A percentile compares a stretch with the other conserved stretches of the same genome.
Conservation (phyloP, 2,113 vertebrate species). For the Piprites chloris region DNA sequence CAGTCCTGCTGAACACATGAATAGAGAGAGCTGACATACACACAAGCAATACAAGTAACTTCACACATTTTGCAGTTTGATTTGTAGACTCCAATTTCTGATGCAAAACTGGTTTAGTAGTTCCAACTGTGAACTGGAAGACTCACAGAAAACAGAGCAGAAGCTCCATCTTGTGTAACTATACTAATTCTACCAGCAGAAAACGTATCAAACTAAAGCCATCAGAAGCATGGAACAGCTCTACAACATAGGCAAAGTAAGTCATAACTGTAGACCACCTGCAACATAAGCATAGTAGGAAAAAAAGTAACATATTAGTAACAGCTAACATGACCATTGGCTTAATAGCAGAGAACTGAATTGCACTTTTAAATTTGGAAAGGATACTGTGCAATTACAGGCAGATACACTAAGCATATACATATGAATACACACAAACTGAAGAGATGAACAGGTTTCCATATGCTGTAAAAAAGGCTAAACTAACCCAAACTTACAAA, state of each 20-base stretch:
- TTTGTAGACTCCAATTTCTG: neutral
- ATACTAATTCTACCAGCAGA: neutral
- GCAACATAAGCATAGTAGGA: neutral
- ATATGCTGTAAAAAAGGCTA: neutral
- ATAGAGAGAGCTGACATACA: neutral
- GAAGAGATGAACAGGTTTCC: neutral
- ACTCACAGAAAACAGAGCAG: neutral
- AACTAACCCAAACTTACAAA: neutral
- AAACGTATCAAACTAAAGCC: neutral
- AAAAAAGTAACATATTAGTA: neutral
- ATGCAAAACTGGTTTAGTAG: neutral
- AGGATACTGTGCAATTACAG: neutral
- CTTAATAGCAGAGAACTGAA: neutral
- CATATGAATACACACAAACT: neutral
- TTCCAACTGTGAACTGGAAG: neutral
- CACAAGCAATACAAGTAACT: neutral
- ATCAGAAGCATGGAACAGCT: neutral
- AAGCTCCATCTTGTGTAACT: neutral
- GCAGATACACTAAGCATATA: accelerated
- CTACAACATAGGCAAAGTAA: neutral
- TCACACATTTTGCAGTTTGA: neutral
- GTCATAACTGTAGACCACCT: neutral
- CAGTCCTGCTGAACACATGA: neutral
- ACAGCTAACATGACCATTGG: neutral
- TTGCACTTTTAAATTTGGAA: neutral